phyloP scores from a whole-genome alignment of 2,797 vertebrate genomes.

The Streptopelia turtur region DNA sequence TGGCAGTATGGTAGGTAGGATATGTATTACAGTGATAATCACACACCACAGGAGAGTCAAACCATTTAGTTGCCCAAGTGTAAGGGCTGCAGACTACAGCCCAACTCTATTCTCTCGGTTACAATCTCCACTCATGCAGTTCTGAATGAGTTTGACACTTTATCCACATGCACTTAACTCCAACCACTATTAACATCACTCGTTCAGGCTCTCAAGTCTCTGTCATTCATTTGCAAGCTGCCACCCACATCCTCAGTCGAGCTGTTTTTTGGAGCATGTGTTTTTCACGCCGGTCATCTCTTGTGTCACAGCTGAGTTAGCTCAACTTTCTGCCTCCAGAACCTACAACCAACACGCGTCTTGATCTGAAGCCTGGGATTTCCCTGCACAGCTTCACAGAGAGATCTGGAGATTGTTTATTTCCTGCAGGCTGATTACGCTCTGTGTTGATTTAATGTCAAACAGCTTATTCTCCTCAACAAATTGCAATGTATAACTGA shows the following conservation, averaged over 20 bases:
- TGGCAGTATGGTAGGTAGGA: background rate
- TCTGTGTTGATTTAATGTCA: background rate
- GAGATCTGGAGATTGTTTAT: background rate
- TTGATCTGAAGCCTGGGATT: conserved; percentile 19
- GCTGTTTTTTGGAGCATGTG: background rate
- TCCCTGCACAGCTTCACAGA: background rate
- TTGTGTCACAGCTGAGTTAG: background rate
- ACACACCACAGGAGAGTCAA: background rate
- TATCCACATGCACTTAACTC: background rate
- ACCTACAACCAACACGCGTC: rapidly evolving
- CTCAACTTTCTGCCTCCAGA: background rate
- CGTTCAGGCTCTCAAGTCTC: background rate
- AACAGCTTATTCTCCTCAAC: conserved; percentile 2
- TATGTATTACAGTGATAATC: background rate
- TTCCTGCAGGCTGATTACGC: background rate
- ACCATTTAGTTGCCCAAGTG: background rate
- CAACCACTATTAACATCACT: background rate
- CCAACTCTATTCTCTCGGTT: background rate
- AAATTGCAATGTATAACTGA: background rate
- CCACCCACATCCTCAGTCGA: background rate
- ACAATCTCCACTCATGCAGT: background rate
- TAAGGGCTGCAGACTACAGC: background rate
- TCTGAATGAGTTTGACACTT: background rate
- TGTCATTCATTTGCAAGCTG: background rate
- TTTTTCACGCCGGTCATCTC: background rate